Conservation (phyloP, 2,888 invertebrate species). For the Trisateles emortualis region DNA sequence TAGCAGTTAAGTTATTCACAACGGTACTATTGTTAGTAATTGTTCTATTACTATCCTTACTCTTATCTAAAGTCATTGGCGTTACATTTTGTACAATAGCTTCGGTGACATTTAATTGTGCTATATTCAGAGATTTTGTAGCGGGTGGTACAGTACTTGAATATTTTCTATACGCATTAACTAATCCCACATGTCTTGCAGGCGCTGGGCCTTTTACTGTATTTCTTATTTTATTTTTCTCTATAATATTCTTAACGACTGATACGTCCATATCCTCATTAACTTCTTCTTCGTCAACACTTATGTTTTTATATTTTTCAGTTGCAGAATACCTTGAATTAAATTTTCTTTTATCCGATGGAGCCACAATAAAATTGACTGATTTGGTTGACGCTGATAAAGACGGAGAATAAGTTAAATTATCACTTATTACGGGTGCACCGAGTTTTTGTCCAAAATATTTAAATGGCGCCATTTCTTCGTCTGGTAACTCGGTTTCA, state of each 20-base stretch:
- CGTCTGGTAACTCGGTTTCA: slow-evolving; percentile 87
- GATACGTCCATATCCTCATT: slow-evolving; percentile 88
- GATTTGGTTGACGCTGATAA: slow-evolving; percentile 82
- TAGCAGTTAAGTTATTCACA: slow-evolving; percentile 42
- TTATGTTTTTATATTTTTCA: slow-evolving; percentile 81
- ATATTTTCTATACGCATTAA: slow-evolving; percentile 80
- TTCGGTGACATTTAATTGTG: slow-evolving; percentile 70
- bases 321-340: slow-evolving; percentile 81
- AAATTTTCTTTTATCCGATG: slow-evolving; percentile 75
- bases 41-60: slow-evolving; percentile 52
- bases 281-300: slow-evolving; percentile 84
- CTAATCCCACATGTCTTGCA: slow-evolving; percentile 76
- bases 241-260: slow-evolving; percentile 84
- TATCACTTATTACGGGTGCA: slow-evolving; percentile 72
- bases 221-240: slow-evolving; percentile 84
- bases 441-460: slow-evolving; percentile 90
- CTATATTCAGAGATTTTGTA: slow-evolving; percentile 63
- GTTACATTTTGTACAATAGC: slow-evolving; percentile 61
- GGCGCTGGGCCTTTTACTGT: slow-evolving; percentile 84
- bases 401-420: slow-evolving; percentile 78
- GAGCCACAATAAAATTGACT: slow-evolving; percentile 76
- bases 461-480: slow-evolving; percentile 90
- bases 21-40: slow-evolving; percentile 44
- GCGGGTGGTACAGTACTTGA: slow-evolving; percentile 67
- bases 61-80: slow-evolving; percentile 56